These are phyloP conservation scores for Nothocercus nigrocapillus DNA, from an alignment of 2,113 vertebrate genomes.

Conservation along the genomic window DNA sequence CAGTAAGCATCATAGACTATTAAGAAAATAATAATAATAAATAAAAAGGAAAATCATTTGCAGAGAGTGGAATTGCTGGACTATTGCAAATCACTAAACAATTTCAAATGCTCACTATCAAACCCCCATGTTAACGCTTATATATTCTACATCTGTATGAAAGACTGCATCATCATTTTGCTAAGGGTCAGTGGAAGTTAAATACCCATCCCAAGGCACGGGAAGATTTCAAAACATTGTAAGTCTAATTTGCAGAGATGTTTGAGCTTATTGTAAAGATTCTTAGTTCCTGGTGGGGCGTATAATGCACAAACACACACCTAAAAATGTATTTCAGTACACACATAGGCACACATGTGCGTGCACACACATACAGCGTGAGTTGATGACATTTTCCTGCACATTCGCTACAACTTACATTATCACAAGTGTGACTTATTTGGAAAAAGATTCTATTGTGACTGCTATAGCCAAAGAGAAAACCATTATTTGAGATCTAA, in stretches of 20 bases:
- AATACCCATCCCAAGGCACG: neutral
- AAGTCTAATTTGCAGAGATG: neutral
- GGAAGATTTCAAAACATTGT: neutral
- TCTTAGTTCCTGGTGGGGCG: neutral
- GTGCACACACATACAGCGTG: neutral
- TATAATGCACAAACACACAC: neutral
- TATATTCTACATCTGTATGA: neutral
- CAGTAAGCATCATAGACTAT: neutral
- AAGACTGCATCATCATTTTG: neutral
- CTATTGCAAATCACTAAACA: slow-evolving; percentile 22
- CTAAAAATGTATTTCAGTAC: accelerated
- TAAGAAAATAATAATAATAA: neutral
- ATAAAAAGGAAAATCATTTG: slow-evolving; percentile 41
- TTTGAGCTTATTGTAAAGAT: neutral
- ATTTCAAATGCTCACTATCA: neutral
- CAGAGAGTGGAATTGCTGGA: slow-evolving; percentile 6
- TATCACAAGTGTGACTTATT: neutral
- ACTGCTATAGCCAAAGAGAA: neutral
- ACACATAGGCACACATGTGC: accelerated
- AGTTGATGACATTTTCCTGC: neutral
- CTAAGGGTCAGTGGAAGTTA: neutral
- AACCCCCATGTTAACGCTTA: neutral
- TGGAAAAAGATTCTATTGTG: neutral
- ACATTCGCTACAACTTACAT: neutral
- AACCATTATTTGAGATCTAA: slow-evolving; percentile 74